phyloP scores from a whole-genome alignment of 1,140 invertebrate genomes.

The Pteromalus puparum region DNA sequence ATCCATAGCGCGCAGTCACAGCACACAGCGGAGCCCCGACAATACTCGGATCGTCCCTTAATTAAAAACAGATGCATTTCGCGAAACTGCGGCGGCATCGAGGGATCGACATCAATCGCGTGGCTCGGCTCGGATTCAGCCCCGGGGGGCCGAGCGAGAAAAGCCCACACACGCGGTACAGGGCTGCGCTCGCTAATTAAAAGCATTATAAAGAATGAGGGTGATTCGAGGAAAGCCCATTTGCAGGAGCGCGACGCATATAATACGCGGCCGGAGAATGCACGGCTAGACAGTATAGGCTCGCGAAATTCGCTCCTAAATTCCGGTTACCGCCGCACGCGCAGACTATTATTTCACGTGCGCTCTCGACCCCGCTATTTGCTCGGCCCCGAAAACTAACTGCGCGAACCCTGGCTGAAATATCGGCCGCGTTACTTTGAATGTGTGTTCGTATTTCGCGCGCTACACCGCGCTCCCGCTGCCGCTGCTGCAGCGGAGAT shows the following conservation, averaged over 20 bases:
- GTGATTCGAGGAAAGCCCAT: conserved; percentile 46
- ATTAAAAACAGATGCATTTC: conserved; percentile 49
- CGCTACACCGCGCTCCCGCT: too few species aligned
- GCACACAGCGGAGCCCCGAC: not conserved
- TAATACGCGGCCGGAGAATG: not conserved
- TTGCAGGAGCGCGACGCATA: conserved; percentile 24
- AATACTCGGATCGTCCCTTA: conserved; percentile 20
- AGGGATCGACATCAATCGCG: conserved; percentile 41
- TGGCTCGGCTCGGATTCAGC: too few species aligned
- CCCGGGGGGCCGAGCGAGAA: not conserved
- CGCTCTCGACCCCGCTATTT: not conserved
- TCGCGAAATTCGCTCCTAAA: conserved; percentile 43
- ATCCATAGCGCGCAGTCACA: too few species aligned
- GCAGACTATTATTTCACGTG: conserved; percentile 47
- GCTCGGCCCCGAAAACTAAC: conserved; percentile 25
- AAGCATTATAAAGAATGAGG: conserved; percentile 48
- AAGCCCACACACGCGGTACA: not conserved
- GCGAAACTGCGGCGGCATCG: not conserved
- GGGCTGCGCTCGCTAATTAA: conserved; percentile 42
- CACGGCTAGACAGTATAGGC: not conserved
- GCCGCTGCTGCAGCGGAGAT: not conserved
- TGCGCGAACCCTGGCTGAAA: conserved; percentile 29
- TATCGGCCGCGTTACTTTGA: conserved; percentile 48
- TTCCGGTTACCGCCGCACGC: conserved; percentile 29
- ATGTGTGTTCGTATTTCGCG: conserved; percentile 46